Evolutionary conservation across 2,888 invertebrate genomes (phyloP).

Genomic region (Platycheirus rosarum): DNA sequence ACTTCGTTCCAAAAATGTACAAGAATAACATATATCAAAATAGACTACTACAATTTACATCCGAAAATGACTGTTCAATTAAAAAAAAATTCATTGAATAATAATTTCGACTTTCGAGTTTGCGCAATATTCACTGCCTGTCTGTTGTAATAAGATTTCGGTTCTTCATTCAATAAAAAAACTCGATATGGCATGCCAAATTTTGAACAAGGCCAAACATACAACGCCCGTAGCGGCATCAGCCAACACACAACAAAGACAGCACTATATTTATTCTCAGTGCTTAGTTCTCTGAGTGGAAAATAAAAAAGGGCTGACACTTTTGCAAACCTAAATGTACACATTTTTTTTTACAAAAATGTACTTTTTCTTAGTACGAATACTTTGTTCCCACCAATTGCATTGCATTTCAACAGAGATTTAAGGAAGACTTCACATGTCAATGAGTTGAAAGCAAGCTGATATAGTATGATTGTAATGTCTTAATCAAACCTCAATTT

Average conservation of each 20-base stretch:
- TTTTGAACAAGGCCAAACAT: constrained; percentile 72
- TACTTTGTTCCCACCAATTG: no score
- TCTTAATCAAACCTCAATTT: no score
- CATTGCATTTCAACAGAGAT: no score
- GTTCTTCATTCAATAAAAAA: constrained; percentile 63
- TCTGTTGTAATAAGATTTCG: constrained; percentile 23
- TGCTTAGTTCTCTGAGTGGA: constrained; percentile 11
- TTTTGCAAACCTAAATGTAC: neutral
- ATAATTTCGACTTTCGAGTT: constrained; percentile 53
- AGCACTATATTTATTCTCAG: constrained; percentile 40
- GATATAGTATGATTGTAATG: no score
- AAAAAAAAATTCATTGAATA: constrained; percentile 76
- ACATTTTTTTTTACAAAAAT: neutral
- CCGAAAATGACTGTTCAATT: no score
- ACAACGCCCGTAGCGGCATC: constrained; percentile 57
- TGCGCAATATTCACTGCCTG: constrained; percentile 66
- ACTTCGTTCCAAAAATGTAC: no score
- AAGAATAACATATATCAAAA: no score
- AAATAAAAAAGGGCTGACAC: constrained; percentile 17
- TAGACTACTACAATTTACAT: no score
- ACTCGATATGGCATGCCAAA: constrained; percentile 39
- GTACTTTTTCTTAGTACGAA: no score
- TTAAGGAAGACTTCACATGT: no score
- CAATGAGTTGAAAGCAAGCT: no score
- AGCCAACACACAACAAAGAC: constrained; percentile 49